These are phyloP conservation scores for Caprella mutica DNA, from an alignment of 2,888 invertebrate species.

Conservation along the genomic window DNA sequence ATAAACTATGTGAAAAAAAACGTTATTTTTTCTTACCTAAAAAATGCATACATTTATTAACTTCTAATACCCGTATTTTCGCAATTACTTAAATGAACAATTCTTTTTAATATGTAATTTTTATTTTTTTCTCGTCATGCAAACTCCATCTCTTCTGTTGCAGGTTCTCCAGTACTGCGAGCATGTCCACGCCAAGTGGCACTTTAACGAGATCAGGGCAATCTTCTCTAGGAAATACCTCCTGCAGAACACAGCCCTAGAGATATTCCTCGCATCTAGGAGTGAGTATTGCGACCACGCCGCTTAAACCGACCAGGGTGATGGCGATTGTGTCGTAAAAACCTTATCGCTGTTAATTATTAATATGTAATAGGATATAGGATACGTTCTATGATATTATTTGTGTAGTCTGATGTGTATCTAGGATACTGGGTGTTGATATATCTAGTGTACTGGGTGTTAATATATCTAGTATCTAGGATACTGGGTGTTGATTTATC, in stretches of 20 bases:
- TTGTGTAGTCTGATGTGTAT: not conserved
- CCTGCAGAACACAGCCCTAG: constrained; percentile 91
- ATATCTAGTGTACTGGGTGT: not conserved
- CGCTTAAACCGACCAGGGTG: no score
- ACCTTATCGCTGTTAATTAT: no score
- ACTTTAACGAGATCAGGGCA: constrained; percentile 96
- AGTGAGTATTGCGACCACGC: constrained; percentile 53
- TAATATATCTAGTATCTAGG: not conserved
- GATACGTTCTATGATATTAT: not conserved
- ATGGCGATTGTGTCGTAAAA: no score
- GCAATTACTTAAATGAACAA: no score
- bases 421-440: not conserved
- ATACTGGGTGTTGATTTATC: not conserved
- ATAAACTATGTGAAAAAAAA: no score
- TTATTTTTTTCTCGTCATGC: no score
- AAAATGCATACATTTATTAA: no score
- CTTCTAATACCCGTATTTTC: no score
- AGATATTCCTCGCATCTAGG: constrained; percentile 96
- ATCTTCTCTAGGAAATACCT: constrained; percentile 95
- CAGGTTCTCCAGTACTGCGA: constrained; percentile 96
- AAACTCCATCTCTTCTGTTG: no score
- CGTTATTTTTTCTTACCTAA: no score
- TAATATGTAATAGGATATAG: not conserved
- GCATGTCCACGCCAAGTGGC: constrained; percentile 98
- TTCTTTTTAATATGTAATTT: no score